Base-by-base conservation (phyloP, 2,113 vertebrate species). In the Lanius collurio region DNA sequence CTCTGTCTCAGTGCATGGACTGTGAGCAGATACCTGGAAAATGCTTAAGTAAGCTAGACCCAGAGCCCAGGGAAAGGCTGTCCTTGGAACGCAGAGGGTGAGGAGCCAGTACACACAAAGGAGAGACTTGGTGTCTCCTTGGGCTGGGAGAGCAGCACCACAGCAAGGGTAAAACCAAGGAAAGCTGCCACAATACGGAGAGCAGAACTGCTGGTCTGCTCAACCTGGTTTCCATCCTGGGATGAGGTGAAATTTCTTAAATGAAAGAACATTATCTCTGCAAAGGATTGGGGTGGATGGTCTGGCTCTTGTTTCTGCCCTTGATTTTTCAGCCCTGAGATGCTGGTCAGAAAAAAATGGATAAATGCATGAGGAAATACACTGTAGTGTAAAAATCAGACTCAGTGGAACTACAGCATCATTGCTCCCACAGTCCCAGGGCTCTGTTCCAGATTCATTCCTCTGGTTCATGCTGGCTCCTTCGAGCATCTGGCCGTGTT, bases 61-160 rank as follows among this genome's bases (percentile, higher is more conserved):
- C 39, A 16, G 14, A 10, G 37, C 9, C 27, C 30, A 21, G 15
- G 18, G 35, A 11, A 28, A 13, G 15, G 31, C 67, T 7, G 1
- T 16, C 33, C 39, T 37, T 65, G 59, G 68, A 56, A 56, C 6
- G 0, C 42, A 26, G 60, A 47, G 28, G 17, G 27, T 6, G 4
- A 71, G 49, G 41, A 69, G 24, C 27, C 10, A 42, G 67, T 1
- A 1, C 52, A 56, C 39, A 19, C 3, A 4, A 35, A 37, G 17
- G 0, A 3, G 31, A 73, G 55, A 46, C 15, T 3, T 0, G 0
- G 1, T 2, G 0, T 68, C 59, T 65, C 31, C 52, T 60, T 24
- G 15, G 22, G 18, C 37, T 78, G 15, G 15, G 20, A 28, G 30
- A 83, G 62, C 42, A 41, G 35, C 13, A 12, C 4, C 1, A 27